phyloP scores from a whole-genome alignment of 2,888 invertebrate genomes.

The Idaea biselata region DNA sequence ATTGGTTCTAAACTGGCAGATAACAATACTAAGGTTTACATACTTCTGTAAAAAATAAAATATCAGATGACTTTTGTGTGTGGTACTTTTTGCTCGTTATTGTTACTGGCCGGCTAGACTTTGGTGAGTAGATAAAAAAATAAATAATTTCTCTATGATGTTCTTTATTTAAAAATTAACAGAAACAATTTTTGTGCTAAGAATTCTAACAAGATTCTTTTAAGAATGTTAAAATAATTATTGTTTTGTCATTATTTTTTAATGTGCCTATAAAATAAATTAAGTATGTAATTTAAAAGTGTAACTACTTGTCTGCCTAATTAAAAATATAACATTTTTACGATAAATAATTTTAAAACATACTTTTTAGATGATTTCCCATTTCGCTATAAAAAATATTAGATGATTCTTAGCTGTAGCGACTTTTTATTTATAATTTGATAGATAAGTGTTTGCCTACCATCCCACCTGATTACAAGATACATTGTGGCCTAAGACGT shows the following conservation, averaged over 20 bases:
- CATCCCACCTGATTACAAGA: too few species aligned
- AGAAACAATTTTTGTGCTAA: not conserved
- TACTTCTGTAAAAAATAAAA: slow-evolving; percentile 27
- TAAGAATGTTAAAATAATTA: not conserved
- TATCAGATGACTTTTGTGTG: slow-evolving; percentile 32
- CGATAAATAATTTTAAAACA: too few species aligned
- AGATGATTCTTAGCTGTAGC: too few species aligned
- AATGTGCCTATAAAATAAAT: not conserved
- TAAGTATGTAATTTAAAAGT: not conserved
- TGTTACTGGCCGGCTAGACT: slow-evolving; percentile 13
- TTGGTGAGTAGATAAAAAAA: slow-evolving; percentile 2
- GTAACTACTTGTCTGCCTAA: too few species aligned
- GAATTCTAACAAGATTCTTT: not conserved
- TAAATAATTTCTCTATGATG: not conserved
- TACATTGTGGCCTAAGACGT: too few species aligned
- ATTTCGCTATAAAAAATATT: too few species aligned
- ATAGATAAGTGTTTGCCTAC: too few species aligned
- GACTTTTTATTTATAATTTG: too few species aligned
- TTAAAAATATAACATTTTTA: too few species aligned
- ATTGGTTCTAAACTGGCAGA: slow-evolving; percentile 71
- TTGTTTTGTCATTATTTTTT: not conserved
- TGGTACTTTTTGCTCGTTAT: slow-evolving; percentile 17
- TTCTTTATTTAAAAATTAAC: not conserved
- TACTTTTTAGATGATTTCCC: too few species aligned
- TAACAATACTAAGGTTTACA: slow-evolving; percentile 44